Evolutionary conservation across 2,113 vertebrate genomes (phyloP), one percentile per base, ranked within the genome.

Genomic region (Hydrochoerus hydrochaeris): DNA sequence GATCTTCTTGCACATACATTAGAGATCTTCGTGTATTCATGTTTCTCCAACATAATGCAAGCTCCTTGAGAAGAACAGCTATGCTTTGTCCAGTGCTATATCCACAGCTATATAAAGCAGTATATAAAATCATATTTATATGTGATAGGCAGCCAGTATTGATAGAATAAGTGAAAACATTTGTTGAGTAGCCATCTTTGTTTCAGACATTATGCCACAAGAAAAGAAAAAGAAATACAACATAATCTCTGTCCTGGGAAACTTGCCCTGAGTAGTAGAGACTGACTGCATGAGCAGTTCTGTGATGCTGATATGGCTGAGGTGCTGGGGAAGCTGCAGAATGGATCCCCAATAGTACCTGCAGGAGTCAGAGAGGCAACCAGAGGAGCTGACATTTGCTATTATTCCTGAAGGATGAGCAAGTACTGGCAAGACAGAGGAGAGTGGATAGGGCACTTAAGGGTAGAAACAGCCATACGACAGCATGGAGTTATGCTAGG

Each of bases 341-440:
- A n/a, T 41, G 73, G 88, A 22, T 80, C 41, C 83, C 75, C 60
- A 49, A 13, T 82, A 84, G 81, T 85, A 65, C 46, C 95, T 75
- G 28, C 84, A 85, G 97, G 81, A 96, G 67, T 93, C 17, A 5
- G 84, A 87, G 83, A 81, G 85, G 73, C 88, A 91, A 94, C 80
- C 38, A 57, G 49, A 84, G 77, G 88, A 94, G 77, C 80, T 91
- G 96, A 94, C 93, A 87, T 87, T 83, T 83, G 80, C 75, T 84
- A 94, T 97, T 96, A 91, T 94, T 87, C 80, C 88, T 91, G 89
- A 97, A 94, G 94, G 91, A 65, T 96, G 91, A 91, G 75, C 93
- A 93, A 41, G 54, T 75, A 22, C 73, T 83, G 94, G 88, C 92
- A 92, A 91, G 63, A 57, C 80, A 67, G 28, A 85, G 58, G 54